Base-by-base conservation (phyloP, 2,888 invertebrate genomes). In the Diarsia brunnea region DNA sequence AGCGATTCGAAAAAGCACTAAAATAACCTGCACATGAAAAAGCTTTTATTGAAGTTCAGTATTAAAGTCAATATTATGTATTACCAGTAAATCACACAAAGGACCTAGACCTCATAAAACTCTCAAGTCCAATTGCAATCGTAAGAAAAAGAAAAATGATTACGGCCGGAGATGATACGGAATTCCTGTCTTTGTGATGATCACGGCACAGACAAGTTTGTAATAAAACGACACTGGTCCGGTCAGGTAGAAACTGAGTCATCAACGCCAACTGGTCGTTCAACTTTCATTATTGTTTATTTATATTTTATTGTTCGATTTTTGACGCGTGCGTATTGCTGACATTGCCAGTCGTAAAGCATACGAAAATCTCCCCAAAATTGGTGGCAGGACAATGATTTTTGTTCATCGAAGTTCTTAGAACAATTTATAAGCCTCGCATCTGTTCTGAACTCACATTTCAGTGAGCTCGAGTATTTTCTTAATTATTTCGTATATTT, bases 231-330 rank as follows among this genome's bases (percentile, higher is more conserved):
- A 89, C 88, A 87, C 87, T 85, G 90, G 91, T 86, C 89, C 89
- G 89, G 93, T 93, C 95, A 95, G 95, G 95, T 95, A 94, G 90
- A 91, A 91, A 91, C 92, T 95, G 95, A 95, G 92, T 95, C 95
- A 95, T 93, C 92, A 93, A 87, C 86, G 87, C 87, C 86, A 79
- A 68, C 81, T 95, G 95, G 95, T 94, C 95, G 93, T 95, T 95
- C 95, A 96, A 95, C 95, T 94, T 94, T 90, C 92, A 90, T 93
- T 93, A 94, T 94, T 94, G 92, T 94, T 95, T 94, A 93, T 94
- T 94, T 94, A 92, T 94, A 89, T 93, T 93, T 95, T 94, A 93
- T 91, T 92, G 91, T 91, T 88, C 84, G 89, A 80, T 81, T 75
- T 81, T 90, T 92, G 93, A 93, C 93, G 93, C 92, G 92, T 91